phyloP scores from a whole-genome alignment of 2,888 invertebrate genomes.

The Epistrophe eligans region DNA sequence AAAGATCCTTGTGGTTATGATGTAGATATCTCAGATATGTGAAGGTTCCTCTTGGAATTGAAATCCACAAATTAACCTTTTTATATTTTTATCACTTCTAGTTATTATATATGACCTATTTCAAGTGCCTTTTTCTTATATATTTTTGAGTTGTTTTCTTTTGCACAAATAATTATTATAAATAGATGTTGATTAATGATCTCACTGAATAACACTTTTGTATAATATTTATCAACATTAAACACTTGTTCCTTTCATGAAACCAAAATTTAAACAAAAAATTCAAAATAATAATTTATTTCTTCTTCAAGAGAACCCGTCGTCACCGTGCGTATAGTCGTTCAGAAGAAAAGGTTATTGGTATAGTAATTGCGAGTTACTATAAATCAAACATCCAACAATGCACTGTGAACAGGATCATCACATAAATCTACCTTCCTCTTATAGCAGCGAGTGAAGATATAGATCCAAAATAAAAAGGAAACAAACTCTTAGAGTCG shows the following conservation, averaged over 20 bases:
- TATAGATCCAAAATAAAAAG: conserved; percentile 13
- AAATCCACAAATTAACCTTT: not conserved
- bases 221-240: conserved; percentile 18
- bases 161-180: not conserved
- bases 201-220: conserved; percentile 53
- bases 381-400: conserved; percentile 72
- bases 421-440: conserved; percentile 70
- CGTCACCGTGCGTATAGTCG: not conserved
- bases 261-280: conserved; percentile 13
- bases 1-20: not conserved
- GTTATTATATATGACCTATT: conserved; percentile 13
- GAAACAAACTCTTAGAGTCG: conserved; percentile 25
- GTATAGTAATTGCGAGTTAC: not conserved
- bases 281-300: not conserved
- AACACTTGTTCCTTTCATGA: conserved; percentile 62
- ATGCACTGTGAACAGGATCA: conserved; percentile 57
- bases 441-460: conserved; percentile 2
- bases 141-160: conserved; percentile 5
- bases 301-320: not conserved
- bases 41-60: not conserved
- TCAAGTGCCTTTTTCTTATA: conserved; percentile 19
- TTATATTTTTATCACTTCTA: not conserved
- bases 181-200: conserved; percentile 40
- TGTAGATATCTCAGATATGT: not conserved
- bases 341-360: conserved; percentile 29